Percentiles rank a stretch among this genome's conserved stretches.
Evolutionary conservation across 1,140 invertebrate species (phyloP).

Genomic region (Lepidotrigona ventralis): DNA sequence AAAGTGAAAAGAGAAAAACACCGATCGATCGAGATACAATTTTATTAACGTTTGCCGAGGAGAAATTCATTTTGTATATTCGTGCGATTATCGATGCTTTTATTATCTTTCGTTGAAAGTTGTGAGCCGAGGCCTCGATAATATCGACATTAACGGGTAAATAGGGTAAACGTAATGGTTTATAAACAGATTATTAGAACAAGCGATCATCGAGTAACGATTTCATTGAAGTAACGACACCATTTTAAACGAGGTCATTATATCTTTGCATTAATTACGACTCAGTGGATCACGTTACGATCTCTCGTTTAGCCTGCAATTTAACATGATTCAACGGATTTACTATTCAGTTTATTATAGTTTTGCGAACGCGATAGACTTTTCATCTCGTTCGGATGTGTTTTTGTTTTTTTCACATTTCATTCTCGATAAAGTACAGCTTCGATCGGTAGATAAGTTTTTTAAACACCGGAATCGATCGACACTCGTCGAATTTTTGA

Average conservation of each 20-base stretch:
- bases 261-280: conserved; percentile 36
- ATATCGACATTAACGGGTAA: conserved; percentile 11
- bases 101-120: conserved; percentile 31
- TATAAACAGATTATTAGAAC: conserved; percentile 35
- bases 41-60: background rate
- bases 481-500: background rate
- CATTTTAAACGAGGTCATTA: conserved; percentile 35
- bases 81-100: background rate
- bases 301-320: conserved; percentile 26
- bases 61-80: background rate
- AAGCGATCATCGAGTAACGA: conserved; percentile 23
- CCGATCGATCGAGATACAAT: background rate
- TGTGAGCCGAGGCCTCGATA: no score
- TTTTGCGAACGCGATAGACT: background rate
- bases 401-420: no score
- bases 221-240: conserved; percentile 7
- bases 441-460: no score
- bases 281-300: background rate
- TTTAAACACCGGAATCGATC: background rate
- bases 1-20: background rate
- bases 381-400: background rate
- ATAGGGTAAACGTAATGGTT: conserved; percentile 16
- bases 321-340: conserved; percentile 36
- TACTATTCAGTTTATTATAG: background rate
- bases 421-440: no score